Evolutionary conservation across 2,888 invertebrate genomes (phyloP).

Genomic region (Griposia aprilina): DNA sequence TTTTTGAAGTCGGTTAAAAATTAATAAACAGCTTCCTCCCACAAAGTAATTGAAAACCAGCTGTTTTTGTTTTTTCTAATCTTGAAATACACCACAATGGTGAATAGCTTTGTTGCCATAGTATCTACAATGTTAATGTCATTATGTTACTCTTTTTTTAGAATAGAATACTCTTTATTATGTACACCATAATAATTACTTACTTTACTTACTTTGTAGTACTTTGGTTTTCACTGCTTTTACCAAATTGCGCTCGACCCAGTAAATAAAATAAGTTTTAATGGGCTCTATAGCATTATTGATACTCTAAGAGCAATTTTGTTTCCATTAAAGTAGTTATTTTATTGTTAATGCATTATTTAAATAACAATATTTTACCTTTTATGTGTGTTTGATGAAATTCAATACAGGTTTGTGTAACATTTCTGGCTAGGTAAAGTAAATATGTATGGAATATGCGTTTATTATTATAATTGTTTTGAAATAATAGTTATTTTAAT

Average conservation of each 20-base stretch:
- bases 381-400: constrained; percentile 4
- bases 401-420: constrained; percentile 10
- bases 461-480: background rate
- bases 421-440: background rate
- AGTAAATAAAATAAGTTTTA: background rate
- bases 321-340: constrained; percentile 23
- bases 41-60: background rate
- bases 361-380: background rate
- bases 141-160: too few species aligned
- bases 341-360: constrained; percentile 31
- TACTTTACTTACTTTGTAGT: too few species aligned
- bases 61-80: too few species aligned
- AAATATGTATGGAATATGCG: background rate
- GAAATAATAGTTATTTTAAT: background rate
- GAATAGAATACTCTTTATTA: too few species aligned
- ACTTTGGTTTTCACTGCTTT: background rate
- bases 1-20: too few species aligned
- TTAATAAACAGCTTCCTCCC: background rate
- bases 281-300: constrained; percentile 8
- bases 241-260: background rate
- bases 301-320: constrained; percentile 7
- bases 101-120: background rate
- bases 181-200: too few species aligned
- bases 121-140: background rate
- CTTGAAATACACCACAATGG: background rate